Evolutionary conservation across 2,113 vertebrate genomes (phyloP).

Genomic region (Festucalex cinctus): DNA sequence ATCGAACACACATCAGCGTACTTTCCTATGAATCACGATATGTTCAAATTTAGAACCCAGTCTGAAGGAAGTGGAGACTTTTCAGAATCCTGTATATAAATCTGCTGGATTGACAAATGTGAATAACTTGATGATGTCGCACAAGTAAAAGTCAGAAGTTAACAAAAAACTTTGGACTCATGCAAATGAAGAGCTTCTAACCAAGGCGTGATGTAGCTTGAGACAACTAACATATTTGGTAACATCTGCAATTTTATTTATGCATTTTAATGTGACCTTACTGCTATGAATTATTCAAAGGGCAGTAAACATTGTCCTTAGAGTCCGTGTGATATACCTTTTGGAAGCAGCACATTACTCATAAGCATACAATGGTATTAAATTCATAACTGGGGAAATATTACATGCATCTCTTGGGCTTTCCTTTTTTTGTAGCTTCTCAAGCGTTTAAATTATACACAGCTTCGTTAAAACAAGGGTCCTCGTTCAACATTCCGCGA

Average conservation of each 20-base stretch:
- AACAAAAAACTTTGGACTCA: not conserved
- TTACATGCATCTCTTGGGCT: constrained; percentile 29
- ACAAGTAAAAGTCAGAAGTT: not conserved
- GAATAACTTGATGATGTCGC: not conserved
- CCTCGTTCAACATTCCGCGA: constrained; percentile 24
- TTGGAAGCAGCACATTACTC: constrained; percentile 37
- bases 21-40: constrained; percentile 51
- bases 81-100: not conserved
- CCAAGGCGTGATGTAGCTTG: not conserved
- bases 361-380: constrained; percentile 14
- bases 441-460: constrained; percentile 33
- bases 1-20: constrained; percentile 42
- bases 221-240: constrained; percentile 16
- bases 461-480: constrained; percentile 35
- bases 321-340: constrained; percentile 14
- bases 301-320: constrained; percentile 24
- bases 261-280: constrained; percentile 15
- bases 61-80: constrained; percentile 30
- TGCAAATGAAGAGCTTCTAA: not conserved
- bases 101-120: not conserved
- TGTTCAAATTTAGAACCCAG: constrained; percentile 62
- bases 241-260: constrained; percentile 20
- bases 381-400: constrained; percentile 25
- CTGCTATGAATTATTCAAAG: constrained; percentile 34
- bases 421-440: constrained; percentile 26